phyloP scores from a whole-genome alignment of 2,888 invertebrate species.

The Drosophila melanosoma region DNA sequence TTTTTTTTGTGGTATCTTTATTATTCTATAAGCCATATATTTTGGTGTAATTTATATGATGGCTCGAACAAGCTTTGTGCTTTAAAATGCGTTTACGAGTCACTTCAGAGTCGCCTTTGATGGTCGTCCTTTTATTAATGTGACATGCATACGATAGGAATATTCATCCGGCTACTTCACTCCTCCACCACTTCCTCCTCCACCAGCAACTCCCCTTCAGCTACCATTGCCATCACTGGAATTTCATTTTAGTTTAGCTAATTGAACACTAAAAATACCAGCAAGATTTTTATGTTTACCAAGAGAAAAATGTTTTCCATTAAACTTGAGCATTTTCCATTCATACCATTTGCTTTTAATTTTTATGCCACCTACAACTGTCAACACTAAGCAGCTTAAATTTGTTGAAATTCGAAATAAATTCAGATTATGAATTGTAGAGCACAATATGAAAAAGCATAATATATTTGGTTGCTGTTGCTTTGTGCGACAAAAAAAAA shows the following conservation, averaged over 20 bases:
- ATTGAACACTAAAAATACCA: slow-evolving; percentile 60
- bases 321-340: slow-evolving; percentile 7
- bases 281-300: background rate
- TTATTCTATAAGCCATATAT: slow-evolving; percentile 43
- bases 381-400: slow-evolving; percentile 17
- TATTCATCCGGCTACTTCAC: background rate
- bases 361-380: slow-evolving; percentile 4
- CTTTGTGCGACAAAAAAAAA: slow-evolving; percentile 23
- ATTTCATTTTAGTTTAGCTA: slow-evolving; percentile 37
- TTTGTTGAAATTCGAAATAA: background rate
- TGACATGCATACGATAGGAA: slow-evolving; percentile 23
- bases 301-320: slow-evolving; percentile 13
- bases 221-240: slow-evolving; percentile 1
- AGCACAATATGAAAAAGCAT: background rate
- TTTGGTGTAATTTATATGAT: slow-evolving; percentile 6
- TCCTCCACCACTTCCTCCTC: background rate
- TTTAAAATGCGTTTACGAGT: slow-evolving; percentile 56
- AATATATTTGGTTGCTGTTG: background rate
- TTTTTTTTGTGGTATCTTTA: slow-evolving; percentile 37
- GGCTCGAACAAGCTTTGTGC: slow-evolving; percentile 46
- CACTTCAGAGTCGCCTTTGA: slow-evolving; percentile 52
- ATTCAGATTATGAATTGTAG: background rate
- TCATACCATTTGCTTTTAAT: slow-evolving; percentile 26
- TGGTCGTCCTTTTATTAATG: slow-evolving; percentile 44
- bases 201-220: background rate